Conservation (phyloP, 2,113 vertebrate genomes). For the Hyla sarda region DNA sequence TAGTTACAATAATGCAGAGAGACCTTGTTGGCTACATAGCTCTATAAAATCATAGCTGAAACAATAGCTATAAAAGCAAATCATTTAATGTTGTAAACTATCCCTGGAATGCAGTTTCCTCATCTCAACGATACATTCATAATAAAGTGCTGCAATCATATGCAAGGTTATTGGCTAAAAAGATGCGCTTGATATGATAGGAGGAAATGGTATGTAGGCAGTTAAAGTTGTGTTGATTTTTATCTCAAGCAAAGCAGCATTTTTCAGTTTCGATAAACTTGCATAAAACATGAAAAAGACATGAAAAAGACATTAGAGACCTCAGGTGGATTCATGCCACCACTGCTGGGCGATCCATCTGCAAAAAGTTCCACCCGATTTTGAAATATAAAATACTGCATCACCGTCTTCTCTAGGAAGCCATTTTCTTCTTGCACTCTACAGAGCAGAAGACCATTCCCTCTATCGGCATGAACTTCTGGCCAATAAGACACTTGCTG, state of each 20-base stretch:
- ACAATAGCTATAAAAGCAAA: not conserved
- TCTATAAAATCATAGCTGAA: not conserved
- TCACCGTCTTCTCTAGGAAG: slow-evolving; percentile 64
- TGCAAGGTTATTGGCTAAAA: not conserved
- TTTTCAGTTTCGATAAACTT: not conserved
- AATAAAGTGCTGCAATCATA: slow-evolving; percentile 16
- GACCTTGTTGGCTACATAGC: not conserved
- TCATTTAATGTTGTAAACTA: not conserved
- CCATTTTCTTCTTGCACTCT: slow-evolving; percentile 91
- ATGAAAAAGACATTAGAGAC: not conserved
- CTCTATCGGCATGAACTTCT: slow-evolving; percentile 92
- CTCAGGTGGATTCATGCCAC: not conserved
- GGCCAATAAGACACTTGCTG: slow-evolving; percentile 87
- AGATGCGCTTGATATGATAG: not conserved
- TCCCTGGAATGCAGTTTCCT: not conserved
- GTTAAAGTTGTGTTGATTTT: not conserved
- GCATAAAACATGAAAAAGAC: not conserved
- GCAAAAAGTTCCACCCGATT: not conserved
- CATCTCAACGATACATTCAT: not conserved
- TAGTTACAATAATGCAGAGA: not conserved
- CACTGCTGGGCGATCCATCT: not conserved
- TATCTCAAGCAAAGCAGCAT: not conserved
- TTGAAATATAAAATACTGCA: not conserved
- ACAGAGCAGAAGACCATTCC: slow-evolving; percentile 91
- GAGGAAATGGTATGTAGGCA: not conserved